Evolutionary conservation across 2,797 vertebrate genomes (phyloP).

Genomic region (Cryptoblepharus egeriae): DNA sequence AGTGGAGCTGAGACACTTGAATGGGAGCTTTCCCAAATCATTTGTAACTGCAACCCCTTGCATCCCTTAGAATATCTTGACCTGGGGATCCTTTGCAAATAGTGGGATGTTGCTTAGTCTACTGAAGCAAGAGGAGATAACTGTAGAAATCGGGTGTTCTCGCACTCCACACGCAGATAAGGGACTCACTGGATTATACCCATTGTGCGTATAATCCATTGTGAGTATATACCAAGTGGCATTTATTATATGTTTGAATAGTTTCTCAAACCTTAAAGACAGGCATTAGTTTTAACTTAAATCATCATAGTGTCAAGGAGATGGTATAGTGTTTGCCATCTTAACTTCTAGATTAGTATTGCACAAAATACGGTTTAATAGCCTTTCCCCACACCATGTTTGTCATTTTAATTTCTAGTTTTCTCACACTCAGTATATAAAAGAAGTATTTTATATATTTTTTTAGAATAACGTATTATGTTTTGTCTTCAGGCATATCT

Average conservation of each 20-base stretch:
- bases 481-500: constrained; percentile 80
- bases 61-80: not conserved
- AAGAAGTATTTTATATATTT: not conserved
- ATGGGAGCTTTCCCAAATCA: not conserved
- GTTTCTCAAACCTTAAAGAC: too few species aligned
- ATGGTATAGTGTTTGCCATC: too few species aligned
- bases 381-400: not conserved
- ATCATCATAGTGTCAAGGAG: too few species aligned
- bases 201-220: not conserved
- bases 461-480: constrained; percentile 25
- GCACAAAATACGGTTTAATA: too few species aligned
- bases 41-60: not conserved
- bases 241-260: too few species aligned
- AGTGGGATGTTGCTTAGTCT: not conserved
- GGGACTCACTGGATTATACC: not conserved
- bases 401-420: not conserved
- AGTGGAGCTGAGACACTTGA: not conserved
- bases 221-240: too few species aligned
- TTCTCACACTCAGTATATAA: not conserved
- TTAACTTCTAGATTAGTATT: too few species aligned
- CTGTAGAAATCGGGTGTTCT: not conserved
- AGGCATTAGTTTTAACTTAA: too few species aligned
- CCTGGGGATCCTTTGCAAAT: not conserved
- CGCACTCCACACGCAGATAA: not conserved
- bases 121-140: not conserved